Evolutionary conservation across 2,113 vertebrate species (phyloP), one percentile per base, ranked within the genome.

Genomic region (Amphiprion percula): DNA sequence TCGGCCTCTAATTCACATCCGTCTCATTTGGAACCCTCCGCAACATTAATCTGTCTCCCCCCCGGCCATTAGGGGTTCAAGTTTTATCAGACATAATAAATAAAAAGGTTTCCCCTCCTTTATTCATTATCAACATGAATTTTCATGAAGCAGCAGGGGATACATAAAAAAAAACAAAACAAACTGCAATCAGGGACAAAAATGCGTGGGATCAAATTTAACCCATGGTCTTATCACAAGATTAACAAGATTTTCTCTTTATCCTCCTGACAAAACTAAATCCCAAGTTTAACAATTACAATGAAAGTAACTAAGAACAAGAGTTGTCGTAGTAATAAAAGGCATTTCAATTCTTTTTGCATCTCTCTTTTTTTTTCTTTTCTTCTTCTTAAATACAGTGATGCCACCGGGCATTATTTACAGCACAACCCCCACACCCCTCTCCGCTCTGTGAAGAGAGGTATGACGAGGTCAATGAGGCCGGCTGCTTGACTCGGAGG

Each of bases 401-500:
- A 85, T 75, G 81, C 82, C 76, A 72, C 80, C 39, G 53, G 90
- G 85, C 83, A 60, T 90, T 93, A 93, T 93, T 88, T 94, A 92
- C 87, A 93, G 83, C 72, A 37, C 77, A 26, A 70, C 73, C 66
- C n/a, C 55, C 75, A 73, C 90, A 90, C 77, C 65, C 84, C 90
- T 84, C 88, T 80, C 83, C 79, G 37, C 60, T 56, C 72, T 7
- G 62, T 14, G 84, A 86, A 77, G 91, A 89, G 88, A 90, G 92
- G 83, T 67, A 80, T 6, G 28, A 77, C 5, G 10, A 80, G 88
- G 95, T 99, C 97, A 99, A 85, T 99, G 97, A 2, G 98, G 98
- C 67, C 96, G 95, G 92, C 97, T 97, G 95, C 96, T 97, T 68
- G 98, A 97, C 89, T 99, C 98, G 0, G 97, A 98, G 2, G 95